Evolutionary conservation across 2,888 invertebrate genomes (phyloP), one percentile per base, ranked within the genome.

Genomic region (Dysmachus trigonus): DNA sequence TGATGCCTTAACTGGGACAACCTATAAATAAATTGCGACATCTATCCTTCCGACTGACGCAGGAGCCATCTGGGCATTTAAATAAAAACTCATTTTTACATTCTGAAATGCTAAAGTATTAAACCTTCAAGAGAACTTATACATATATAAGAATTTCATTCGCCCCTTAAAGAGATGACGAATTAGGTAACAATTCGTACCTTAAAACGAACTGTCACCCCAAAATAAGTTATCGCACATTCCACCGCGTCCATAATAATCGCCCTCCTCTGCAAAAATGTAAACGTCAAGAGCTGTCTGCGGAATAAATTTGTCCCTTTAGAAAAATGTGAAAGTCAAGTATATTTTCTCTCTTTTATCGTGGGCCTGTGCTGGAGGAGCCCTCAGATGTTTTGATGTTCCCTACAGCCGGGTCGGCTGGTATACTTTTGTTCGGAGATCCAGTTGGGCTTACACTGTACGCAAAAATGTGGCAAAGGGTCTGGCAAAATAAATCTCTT

Each of bases 221-320:
- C 27, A 27, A 62, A 62, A 62, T 62, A 62, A 62, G 62, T 62
- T 62, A 62, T 62, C 62, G 62, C 62, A 62, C 27, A 62, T 62
- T 62, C 62, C 62, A 27, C 62, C 62, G 62, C 62, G 62, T 13
- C 27, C 62, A 27, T 27, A 62, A 62, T 62, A 62, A 62, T 62
- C 27, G 62, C 8, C 10, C 62, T 53, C 18, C 53, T 74, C 74
- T 35, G 38, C 18, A 38, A 76, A 76, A 76, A 76, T 76, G n/a
- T 41, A 76, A 38, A 76, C 38, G 38, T 76, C 76, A 76, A 38
- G 38, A 76, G 76, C 33, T 76, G 76, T 76, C 76, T 76, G 22
- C 73, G 3, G 18, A 73, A 73, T 73, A 73, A 73, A 73, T 73
- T 62, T 62, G 62, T 62, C 62, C 62, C 62, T 62, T 22, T 62